Evolutionary conservation across 2,113 vertebrate species (phyloP).

Genomic region (Dromas ardeola): DNA sequence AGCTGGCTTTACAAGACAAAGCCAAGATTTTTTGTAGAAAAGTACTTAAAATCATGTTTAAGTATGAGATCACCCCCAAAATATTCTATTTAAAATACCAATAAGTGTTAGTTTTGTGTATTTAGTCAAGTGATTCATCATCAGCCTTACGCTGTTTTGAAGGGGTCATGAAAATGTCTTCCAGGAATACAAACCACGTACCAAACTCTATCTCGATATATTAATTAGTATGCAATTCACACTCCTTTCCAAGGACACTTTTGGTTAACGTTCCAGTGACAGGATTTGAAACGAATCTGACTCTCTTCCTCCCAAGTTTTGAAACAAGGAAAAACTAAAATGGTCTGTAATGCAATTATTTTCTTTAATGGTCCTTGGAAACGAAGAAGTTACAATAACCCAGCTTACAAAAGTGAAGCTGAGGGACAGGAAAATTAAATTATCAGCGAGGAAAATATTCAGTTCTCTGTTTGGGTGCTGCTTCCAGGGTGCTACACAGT

Average conservation of each 20-base stretch:
- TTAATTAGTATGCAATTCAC: not conserved
- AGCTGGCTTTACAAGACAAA: not conserved
- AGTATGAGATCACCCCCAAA: not conserved
- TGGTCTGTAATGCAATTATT: not conserved
- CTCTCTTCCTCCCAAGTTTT: not conserved
- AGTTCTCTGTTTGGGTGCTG: not conserved
- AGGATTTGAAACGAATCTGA: not conserved
- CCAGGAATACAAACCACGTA: not conserved
- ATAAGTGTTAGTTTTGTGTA: not conserved
- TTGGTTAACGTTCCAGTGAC: not conserved
- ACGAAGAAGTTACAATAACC: not conserved
- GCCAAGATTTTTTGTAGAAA: not conserved
- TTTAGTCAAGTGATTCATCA: not conserved
- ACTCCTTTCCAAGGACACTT: not conserved
- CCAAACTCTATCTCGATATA: not conserved
- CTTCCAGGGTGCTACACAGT: not conserved
- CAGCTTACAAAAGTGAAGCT: not conserved
- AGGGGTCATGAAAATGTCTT: not conserved
- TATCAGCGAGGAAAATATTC: not conserved
- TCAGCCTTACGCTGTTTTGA: not conserved
- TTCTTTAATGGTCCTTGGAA: not conserved
- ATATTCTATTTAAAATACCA: not conserved
- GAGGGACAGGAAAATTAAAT: not conserved
- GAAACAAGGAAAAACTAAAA: not conserved
- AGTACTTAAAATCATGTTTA: not conserved